Conservation (phyloP, 2,797 vertebrate genomes). For the Sebastes umbrosus region DNA sequence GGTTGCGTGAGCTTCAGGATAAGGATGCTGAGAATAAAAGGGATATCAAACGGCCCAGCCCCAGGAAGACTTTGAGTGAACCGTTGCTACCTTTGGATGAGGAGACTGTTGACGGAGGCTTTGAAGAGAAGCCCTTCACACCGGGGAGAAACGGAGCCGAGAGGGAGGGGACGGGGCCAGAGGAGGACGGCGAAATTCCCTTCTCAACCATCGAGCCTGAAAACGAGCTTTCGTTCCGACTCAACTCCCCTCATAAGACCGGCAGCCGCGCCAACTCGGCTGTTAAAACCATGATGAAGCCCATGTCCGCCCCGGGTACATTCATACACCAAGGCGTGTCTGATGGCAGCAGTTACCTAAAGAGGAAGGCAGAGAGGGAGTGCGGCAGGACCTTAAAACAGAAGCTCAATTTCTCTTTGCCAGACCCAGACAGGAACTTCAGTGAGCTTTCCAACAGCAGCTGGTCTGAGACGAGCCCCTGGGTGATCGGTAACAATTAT, state of each 20-base stretch:
- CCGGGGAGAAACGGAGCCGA: constrained; percentile 74
- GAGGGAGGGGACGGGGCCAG: constrained; percentile 78
- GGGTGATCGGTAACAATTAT: constrained; percentile 99
- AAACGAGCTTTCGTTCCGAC: constrained; percentile 82
- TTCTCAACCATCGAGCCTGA: constrained; percentile 74
- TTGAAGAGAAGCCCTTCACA: constrained; percentile 87
- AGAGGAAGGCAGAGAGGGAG: constrained; percentile 86
- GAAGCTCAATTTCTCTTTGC: constrained; percentile 90
- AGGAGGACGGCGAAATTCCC: constrained; percentile 70
- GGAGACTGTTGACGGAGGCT: constrained; percentile 94
- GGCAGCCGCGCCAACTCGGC: constrained; percentile 85
- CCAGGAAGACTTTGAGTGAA: constrained; percentile 86
- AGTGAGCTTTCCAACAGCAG: constrained; percentile 98
- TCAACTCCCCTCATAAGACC: constrained; percentile 86
- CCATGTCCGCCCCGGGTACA: constrained; percentile 71
- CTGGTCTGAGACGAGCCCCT: constrained; percentile 99
- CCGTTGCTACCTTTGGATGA: constrained; percentile 92
- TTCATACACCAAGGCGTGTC: constrained; percentile 67
- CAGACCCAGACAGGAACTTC: constrained; percentile 91
- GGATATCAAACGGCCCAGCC: constrained; percentile 90
- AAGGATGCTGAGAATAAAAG: constrained; percentile 87
- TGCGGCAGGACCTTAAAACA: constrained; percentile 90
- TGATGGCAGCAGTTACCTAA: constrained; percentile 73
- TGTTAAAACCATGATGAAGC: constrained; percentile 85
- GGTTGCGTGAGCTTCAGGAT: constrained; percentile 92